Evolutionary conservation across 2,888 invertebrate genomes (phyloP), one percentile per base, ranked within the genome.

Genomic region (Eurois occulta): DNA sequence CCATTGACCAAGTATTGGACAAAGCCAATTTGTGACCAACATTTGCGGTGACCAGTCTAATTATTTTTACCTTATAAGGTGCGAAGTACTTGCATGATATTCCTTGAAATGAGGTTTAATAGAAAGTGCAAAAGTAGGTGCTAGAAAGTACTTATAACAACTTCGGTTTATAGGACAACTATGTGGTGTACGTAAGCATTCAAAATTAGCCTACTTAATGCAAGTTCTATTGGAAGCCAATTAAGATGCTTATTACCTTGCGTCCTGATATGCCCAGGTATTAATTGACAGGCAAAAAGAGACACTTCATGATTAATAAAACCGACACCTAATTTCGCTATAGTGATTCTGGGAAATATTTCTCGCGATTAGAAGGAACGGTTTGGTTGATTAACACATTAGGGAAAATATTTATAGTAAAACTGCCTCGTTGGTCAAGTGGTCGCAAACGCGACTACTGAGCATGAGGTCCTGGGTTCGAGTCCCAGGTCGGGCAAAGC

Each of bases 91-190:
- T 66, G 75, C 71, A 78, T 72, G 60, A 73, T 69, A 66, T 77
- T 60, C 35, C 46, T 72, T 28, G 32, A 69, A 87, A 87, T 67
- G 60, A 72, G 55, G 2, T 77, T 8, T 5, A 16, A 38, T 69
- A 79, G 82, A 88, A 89, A 88, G 83, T 78, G 32, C n/a, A 60
- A 35, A 74, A 80, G 65, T 82, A 81, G 72, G 79, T 38, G 38
- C 11, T 74, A 78, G 90, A 86, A 86, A 86, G 83, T 80, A 38
- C 41, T n/a, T 41, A n/a, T 77, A 76, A 75, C 76, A 41, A n/a
- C n/a, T 62, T 58, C 73, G 32, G 28, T 77, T 66, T 80, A 78
- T 76, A 62, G 80, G 35, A 13, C 60, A 62, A 55, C 28, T 28
- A n/a, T 64, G 72, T 41, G 18, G 46, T 48, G 65, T 48, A 11